Base-by-base conservation (phyloP, 2,888 invertebrate species). In the Drosophila multiciliata region DNA sequence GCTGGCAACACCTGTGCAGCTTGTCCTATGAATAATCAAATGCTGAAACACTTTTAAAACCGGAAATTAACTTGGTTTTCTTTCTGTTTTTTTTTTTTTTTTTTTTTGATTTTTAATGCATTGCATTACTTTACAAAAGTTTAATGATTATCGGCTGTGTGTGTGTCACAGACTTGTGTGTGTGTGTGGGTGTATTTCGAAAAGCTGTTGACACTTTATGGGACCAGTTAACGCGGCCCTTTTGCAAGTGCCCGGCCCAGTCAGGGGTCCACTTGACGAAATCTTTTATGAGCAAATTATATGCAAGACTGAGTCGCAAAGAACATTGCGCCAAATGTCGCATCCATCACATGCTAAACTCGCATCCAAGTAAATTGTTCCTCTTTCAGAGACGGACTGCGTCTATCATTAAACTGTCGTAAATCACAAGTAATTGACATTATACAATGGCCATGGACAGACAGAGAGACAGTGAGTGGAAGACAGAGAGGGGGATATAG, bases 371-470 rank as follows among this genome's bases (percentile, higher is more conserved):
- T 75, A 61, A 79, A 66, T 66, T 64, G 17, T 54, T 54, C 17
- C 36, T 36, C 69, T 69, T 63, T 68, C 63, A 35, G 67, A 68
- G 67, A 70, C 75, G 71, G 58, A 20, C 54, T 26, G 67, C 68
- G 80, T 85, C 83, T 86, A 85, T 87, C 88, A 90, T 87, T 87
- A 87, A 88, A 79, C 64, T 88, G 90, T 90, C 86, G 90, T 88
- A 90, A 89, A 90, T 88, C 90, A 87, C 87, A 89, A 90, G 87
- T 90, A 90, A 90, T 90, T 88, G 87, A 82, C 87, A 89, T 90
- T 89, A 90, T 80, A 87, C 87, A 87, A 83, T 83, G 75, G 59
- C 64, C 73, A 73, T 59, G 71, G 15, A 57, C 50, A 38, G 45
- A 55, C 55, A 33, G 35, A 23, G 2, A 36, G 45, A 45, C 17